Percentiles rank a stretch among this genome's conserved stretches.
These are phyloP conservation scores for Alfaro cultratus DNA, from an alignment of 2,797 vertebrate genomes.

Conservation along the genomic window DNA sequence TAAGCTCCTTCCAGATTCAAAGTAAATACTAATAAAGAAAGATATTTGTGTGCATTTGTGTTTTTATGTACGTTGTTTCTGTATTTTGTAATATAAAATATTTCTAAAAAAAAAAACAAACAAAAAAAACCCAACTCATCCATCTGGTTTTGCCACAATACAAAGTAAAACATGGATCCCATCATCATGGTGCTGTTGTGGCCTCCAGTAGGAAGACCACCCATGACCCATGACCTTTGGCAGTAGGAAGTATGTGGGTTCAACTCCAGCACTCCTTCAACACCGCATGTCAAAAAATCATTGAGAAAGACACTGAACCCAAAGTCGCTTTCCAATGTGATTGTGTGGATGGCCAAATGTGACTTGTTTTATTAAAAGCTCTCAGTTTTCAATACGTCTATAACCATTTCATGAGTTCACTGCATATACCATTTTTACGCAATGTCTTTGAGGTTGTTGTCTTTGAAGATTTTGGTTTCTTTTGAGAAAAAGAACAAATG, in stretches of 20 bases:
- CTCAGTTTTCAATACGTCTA: background rate
- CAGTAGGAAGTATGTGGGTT: background rate
- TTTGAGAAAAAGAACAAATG: conserved; percentile 2
- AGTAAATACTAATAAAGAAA: background rate
- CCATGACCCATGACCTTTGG: background rate
- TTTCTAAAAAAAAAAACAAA: background rate
- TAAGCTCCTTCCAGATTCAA: background rate
- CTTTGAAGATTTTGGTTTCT: conserved; percentile 10
- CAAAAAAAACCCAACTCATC: too few species aligned
- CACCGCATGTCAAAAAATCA: background rate
- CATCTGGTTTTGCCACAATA: background rate
- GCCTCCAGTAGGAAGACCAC: background rate
- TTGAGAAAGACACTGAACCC: background rate
- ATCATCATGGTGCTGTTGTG: background rate
- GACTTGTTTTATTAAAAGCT: background rate
- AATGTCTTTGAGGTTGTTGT: background rate
- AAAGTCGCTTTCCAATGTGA: background rate
- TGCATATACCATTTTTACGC: background rate
- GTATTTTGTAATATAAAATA: background rate
- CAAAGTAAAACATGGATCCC: background rate
- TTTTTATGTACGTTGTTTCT: background rate
- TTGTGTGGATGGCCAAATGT: background rate
- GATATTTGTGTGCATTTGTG: background rate
- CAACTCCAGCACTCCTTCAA: background rate
- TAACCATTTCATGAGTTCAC: background rate